Base-by-base conservation (phyloP, 2,888 invertebrate species). In the Sipunculus nudus region DNA sequence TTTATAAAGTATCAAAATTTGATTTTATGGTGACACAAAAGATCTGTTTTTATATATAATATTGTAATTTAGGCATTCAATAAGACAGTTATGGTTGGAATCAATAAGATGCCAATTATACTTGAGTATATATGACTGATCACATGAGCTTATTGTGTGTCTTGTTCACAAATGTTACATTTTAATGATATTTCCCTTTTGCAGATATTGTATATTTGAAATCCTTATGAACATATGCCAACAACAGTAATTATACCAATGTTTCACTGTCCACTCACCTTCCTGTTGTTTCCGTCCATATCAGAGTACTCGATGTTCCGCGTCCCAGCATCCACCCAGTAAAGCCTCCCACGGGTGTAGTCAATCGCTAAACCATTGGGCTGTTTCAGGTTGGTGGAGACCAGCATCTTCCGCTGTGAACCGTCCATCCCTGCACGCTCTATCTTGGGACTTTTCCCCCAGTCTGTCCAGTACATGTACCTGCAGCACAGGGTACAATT, bases 351-450 rank as follows among this genome's bases (percentile, higher is more conserved):
- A 39, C 87, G 86, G 1, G 87, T 86, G 58, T 74, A 75, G 81
- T 95, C 95, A 25, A 95, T 88, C 1, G 94, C 91, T 41, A 95
- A 84, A 2, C 94, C 94, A 78, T 93, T 94, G 0, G 94, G 94
- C 89, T 90, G 92, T 0, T 89, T 91, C 70, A 94, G 86, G 72
- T 92, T 89, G 3, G 87, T 87, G 38, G 85, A 87, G 31, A 98
- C 86, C 45, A 95, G 89, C 0, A 87, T 84, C 60, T 87, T 87
- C 16, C 92, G 86, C 61, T 88, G 87, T 0, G 89, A 88, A 1
- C 95, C 95, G 78, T 95, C 94, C 68, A 94, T 82, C 67, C 88
- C 88, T 3, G 92, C 88, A 38, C 92, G 86, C 79, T 93, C 93
- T 60, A 95, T 94, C 75, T 89, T 89, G 0, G 93, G 89, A 66